phyloP scores from a whole-genome alignment of 2,888 invertebrate species.

The Eristalinus sepulchralis region DNA sequence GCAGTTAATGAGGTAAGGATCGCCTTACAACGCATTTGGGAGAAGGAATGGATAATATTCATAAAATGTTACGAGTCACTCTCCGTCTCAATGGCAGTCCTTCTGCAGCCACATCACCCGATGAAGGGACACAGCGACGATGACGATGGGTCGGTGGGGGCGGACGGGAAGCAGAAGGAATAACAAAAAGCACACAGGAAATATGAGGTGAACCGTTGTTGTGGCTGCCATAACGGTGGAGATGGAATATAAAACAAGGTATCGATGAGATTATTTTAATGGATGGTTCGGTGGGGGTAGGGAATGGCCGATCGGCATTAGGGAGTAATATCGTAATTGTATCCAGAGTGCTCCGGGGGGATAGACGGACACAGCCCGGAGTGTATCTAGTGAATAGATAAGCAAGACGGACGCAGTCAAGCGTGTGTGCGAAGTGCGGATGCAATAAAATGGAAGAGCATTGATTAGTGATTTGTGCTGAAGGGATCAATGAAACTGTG shows the following conservation, averaged over 20 bases:
- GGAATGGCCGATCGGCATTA: slow-evolving; percentile 56
- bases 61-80: slow-evolving; percentile 61
- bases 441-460: slow-evolving; percentile 41
- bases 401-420: slow-evolving; percentile 14
- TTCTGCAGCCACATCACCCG: neutral
- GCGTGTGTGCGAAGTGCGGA: slow-evolving; percentile 37
- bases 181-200: slow-evolving; percentile 26
- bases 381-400: slow-evolving; percentile 1
- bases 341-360: slow-evolving; percentile 14
- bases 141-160: neutral
- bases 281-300: slow-evolving; percentile 57
- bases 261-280: slow-evolving; percentile 70
- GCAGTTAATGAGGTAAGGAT: slow-evolving; percentile 60
- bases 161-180: neutral
- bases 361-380: neutral
- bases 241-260: slow-evolving; percentile 66
- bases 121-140: neutral
- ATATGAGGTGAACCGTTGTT: slow-evolving; percentile 62
- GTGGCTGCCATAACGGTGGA: slow-evolving; percentile 46
- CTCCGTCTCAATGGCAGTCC: neutral
- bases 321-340: slow-evolving; percentile 48
- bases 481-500: neutral
- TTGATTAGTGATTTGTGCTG: slow-evolving; percentile 25
- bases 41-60: slow-evolving; percentile 64
- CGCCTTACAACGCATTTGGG: slow-evolving; percentile 63